phyloP scores from a whole-genome alignment of 2,113 vertebrate genomes.

The Lepidiolamprologus cunningtoni region DNA sequence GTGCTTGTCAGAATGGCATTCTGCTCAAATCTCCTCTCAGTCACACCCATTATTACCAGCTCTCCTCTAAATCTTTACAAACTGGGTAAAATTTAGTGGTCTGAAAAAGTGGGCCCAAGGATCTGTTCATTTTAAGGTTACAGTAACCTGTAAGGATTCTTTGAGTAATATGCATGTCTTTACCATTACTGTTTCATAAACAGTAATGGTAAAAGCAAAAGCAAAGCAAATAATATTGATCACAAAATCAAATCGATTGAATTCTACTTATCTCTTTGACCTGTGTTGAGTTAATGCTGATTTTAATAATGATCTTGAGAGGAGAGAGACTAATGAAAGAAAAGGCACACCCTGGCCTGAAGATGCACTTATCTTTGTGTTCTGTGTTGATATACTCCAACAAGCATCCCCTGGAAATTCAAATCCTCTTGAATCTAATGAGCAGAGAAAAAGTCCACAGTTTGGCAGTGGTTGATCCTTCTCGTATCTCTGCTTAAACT shows the following conservation, averaged over 20 bases:
- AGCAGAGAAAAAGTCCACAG: neutral
- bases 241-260: neutral
- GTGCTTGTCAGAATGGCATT: neutral
- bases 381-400: neutral
- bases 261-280: neutral
- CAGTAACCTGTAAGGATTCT: neutral
- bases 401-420: neutral
- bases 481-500: neutral
- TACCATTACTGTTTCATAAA: neutral
- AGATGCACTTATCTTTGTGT: neutral
- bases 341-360: neutral
- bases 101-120: neutral
- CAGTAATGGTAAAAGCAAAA: neutral
- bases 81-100: neutral
- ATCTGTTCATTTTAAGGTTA: neutral
- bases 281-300: neutral
- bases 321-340: neutral
- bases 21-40: neutral
- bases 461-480: neutral
- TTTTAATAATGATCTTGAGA: neutral
- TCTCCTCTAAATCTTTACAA: neutral
- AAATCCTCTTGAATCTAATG: neutral
- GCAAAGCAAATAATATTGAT: neutral
- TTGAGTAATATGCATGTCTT: neutral
- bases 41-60: neutral